Conservation (phyloP, 2,113 vertebrate genomes). For the Corynorhinus townsendii region DNA sequence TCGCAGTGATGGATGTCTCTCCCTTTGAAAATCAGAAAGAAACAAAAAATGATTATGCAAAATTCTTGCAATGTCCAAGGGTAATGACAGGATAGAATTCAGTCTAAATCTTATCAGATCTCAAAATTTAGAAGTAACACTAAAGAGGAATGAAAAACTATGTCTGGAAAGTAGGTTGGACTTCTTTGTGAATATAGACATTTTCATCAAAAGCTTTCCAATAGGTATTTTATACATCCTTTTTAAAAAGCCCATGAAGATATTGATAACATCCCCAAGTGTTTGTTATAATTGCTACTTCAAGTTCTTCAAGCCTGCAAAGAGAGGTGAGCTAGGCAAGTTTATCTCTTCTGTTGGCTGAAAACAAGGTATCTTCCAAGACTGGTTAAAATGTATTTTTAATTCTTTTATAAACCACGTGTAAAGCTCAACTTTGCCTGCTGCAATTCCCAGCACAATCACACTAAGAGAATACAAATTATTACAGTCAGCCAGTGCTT, state of each 20-base stretch:
- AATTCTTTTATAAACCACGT: background rate
- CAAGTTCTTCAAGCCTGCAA: background rate
- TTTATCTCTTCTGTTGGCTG: background rate
- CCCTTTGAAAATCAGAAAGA: conserved; percentile 33
- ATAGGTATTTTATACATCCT: background rate
- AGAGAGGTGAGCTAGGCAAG: background rate
- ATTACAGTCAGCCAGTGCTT: background rate
- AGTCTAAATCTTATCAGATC: conserved; percentile 25
- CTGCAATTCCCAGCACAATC: background rate
- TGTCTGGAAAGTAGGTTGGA: background rate
- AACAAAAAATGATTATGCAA: background rate
- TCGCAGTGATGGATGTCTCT: background rate
- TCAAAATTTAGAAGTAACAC: conserved; percentile 26
- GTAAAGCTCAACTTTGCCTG: background rate
- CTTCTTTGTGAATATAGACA: background rate
- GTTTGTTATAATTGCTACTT: background rate
- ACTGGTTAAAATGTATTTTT: background rate
- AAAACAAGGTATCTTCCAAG: background rate
- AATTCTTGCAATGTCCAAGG: background rate
- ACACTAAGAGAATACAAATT: background rate
- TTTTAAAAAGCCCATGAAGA: background rate
- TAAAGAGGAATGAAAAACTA: background rate
- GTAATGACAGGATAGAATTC: background rate
- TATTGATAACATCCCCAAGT: background rate
- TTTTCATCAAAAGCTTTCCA: background rate